Percentiles rank a stretch among this genome's conserved stretches.
These are phyloP conservation scores for Xenopus tropicalis DNA, from an alignment of 2,113 vertebrate genomes.

Conservation along the genomic window UCB_Xtro_10.0 CM004443.2:134709001-134709500, in stretches of 20 bases:
- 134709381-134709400: no score
- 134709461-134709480: no score
- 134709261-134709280: no score
- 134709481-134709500: no score
- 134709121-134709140: constrained; percentile 22
- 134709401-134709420: no score
- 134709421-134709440: no score
- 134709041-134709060: constrained; percentile 6
- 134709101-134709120: neutral
- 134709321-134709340: no score
- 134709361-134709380: no score
- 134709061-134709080: constrained; percentile 3
- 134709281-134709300: no score
- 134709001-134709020: neutral
- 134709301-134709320: no score
- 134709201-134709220: constrained; percentile 23
- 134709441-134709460: no score
- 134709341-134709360: no score
- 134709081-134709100: neutral
- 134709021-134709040: constrained; percentile 2
- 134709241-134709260: constrained; percentile 10
- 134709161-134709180: constrained; percentile 2
- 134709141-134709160: constrained; percentile 28
- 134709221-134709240: constrained; percentile 39
- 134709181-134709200: constrained; percentile 26